Evolutionary conservation across 2,797 vertebrate genomes (phyloP).

Genomic region (Chelidonichthys spinosus): DNA sequence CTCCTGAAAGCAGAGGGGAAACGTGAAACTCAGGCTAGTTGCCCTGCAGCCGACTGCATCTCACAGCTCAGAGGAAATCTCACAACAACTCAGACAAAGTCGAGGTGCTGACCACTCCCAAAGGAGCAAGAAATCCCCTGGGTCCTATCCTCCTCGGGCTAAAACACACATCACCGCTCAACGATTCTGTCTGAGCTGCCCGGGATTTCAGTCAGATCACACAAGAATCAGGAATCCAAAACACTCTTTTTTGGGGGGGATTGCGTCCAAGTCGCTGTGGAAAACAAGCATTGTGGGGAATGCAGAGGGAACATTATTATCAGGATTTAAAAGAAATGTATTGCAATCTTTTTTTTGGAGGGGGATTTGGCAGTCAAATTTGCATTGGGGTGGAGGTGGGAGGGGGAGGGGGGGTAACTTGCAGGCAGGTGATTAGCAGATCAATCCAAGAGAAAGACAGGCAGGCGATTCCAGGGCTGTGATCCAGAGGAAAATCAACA

Average conservation of each 20-base stretch:
- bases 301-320: constrained; percentile 24
- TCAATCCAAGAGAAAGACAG: constrained; percentile 64
- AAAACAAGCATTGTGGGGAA: constrained; percentile 25
- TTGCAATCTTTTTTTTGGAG: constrained; percentile 18
- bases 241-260: constrained; percentile 11
- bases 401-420: constrained; percentile 2
- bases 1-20: constrained; percentile 79
- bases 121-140: constrained; percentile 78
- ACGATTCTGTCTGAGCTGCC: constrained; percentile 56
- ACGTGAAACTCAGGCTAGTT: constrained; percentile 64
- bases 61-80: constrained; percentile 78
- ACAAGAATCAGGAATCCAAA: constrained; percentile 29
- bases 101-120: constrained; percentile 85
- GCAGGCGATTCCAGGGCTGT: constrained; percentile 53
- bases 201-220: constrained; percentile 55
- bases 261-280: constrained; percentile 9
- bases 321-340: constrained; percentile 26
- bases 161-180: constrained; percentile 41
- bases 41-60: constrained; percentile 54
- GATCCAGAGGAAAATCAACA: constrained; percentile 47
- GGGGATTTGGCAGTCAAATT: constrained; percentile 37
- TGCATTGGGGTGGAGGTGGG: constrained; percentile 12
- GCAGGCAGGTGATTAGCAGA: constrained; percentile 68
- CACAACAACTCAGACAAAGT: constrained; percentile 79
- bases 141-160: constrained; percentile 85